Conservation (phyloP, 2,888 invertebrate species). For the Caenorhabditis afra region DNA sequence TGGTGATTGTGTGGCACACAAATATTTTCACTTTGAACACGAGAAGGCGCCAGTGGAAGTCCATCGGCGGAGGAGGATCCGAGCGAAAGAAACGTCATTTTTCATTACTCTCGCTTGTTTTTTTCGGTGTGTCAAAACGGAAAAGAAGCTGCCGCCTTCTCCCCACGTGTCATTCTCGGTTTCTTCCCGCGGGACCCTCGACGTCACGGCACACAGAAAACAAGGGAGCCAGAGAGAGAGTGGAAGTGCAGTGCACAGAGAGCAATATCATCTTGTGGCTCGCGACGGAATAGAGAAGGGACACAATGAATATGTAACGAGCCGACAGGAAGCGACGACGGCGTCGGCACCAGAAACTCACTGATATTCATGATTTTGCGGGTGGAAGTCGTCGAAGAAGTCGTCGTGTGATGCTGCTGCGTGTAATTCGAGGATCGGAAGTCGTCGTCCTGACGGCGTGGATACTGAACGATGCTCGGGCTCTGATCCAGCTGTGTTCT, state of each 20-base stretch:
- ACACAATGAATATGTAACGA: slow-evolving; percentile 62
- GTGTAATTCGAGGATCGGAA: slow-evolving; percentile 36
- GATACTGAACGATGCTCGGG: slow-evolving; percentile 54
- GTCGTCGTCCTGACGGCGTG: slow-evolving; percentile 26
- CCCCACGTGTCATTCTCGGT: slow-evolving; percentile 41
- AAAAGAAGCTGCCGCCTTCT: too few relatives aligned
- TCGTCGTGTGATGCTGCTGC: slow-evolving; percentile 28
- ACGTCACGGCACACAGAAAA: slow-evolving; percentile 24
- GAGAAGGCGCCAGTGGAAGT: background rate
- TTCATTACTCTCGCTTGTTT: slow-evolving; percentile 40
- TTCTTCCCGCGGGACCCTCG: slow-evolving; percentile 36
- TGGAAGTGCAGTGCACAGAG: background rate
- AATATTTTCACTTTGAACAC: slow-evolving; percentile 15
- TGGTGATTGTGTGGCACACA: slow-evolving; percentile 20
- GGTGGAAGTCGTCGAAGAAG: slow-evolving; percentile 36
- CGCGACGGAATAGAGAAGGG: slow-evolving; percentile 7
- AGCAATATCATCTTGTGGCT: slow-evolving; percentile 8
- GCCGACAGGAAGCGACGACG: slow-evolving; percentile 48
- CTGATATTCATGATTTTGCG: slow-evolving; percentile 64
- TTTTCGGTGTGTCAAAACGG: slow-evolving; percentile 20
- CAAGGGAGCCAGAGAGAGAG: background rate
- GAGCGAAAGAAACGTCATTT: slow-evolving; percentile 13
- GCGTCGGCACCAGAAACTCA: slow-evolving; percentile 37
- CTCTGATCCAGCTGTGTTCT: slow-evolving; percentile 48
- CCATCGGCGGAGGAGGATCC: slow-evolving; percentile 8